Base-by-base conservation (phyloP, 2,888 invertebrate species). In the Drosophila basisetae region DNA sequence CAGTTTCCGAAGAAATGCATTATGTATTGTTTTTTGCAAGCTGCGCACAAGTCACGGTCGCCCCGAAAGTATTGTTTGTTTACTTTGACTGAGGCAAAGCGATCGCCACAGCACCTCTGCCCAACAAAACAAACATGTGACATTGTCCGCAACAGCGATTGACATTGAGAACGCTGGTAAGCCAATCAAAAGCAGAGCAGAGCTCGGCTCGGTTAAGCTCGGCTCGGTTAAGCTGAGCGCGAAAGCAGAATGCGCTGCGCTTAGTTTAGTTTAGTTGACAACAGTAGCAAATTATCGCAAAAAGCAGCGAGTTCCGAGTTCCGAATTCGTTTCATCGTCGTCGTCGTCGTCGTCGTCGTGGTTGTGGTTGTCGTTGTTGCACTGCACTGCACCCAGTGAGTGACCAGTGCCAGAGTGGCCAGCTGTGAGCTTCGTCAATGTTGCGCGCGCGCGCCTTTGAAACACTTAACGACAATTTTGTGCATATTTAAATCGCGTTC, bases 31-130 rank as follows among this genome's bases (percentile, higher is more conserved):
- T 87, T 92, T 91, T 83, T 92, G 92, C 92, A 83, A 91, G 88
- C 83, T 88, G 87, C 71, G 90, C 92, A 93, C 79, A 93, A 93
- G 92, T 92, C 93, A 92, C 89, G 93, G 92, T 90, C 91, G 74
- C 41, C 37, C 76, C 65, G 67, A 82, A 74, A 80, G 72, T 69
- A 76, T 82, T 90, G 81, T 83, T 89, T 90, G 80, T 87, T 84
- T 87, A 82, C 82, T 56, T 63, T 52, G 55, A 31, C 49, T 33
- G 22, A 25, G 28, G 25, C 13, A 35, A 11, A 55, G n/a, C 22
- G 18, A 18, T 31, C n/a, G 18, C 4, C 65, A 4, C 22, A 28
- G 63, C 33, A 28, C 53, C 10, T 11, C 22, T 31, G 25, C 47
- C 25, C 50, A 18, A 6, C 55, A 56, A 39, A n/a, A 22, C 37